Evolutionary conservation across 2,113 vertebrate genomes (phyloP).

Genomic region (Sphaerodactylus townsendi): DNA sequence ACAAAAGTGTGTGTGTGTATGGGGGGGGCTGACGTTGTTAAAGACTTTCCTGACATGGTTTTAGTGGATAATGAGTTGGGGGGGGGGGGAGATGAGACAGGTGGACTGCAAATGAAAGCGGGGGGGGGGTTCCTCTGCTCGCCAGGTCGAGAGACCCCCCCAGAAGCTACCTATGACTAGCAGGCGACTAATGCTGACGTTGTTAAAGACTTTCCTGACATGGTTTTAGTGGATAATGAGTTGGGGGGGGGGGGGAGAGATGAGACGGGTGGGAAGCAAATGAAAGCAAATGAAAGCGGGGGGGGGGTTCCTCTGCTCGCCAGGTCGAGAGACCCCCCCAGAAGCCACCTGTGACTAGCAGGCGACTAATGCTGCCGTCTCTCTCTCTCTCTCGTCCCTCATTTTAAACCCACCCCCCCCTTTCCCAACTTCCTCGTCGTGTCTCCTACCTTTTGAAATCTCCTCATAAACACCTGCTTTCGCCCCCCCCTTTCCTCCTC

Average conservation of each 20-base stretch:
- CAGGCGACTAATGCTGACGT: no score
- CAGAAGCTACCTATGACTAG: no score
- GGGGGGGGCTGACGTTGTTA: not conserved
- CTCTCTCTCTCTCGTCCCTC: conserved; percentile 9
- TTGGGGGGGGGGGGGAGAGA: not conserved
- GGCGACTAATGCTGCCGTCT: conserved; percentile 39
- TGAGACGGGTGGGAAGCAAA: no score
- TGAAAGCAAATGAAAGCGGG: not conserved
- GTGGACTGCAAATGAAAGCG: not conserved
- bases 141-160: no score
- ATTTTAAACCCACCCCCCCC: no score
- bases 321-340: no score
- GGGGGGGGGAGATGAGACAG: not conserved
- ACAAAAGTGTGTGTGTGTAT: no score
- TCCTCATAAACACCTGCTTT: no score
- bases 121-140: conserved; percentile 12
- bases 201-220: not conserved
- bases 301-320: not conserved
- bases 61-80: conserved; percentile 18
- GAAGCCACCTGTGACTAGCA: no score
- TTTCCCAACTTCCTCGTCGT: not conserved
- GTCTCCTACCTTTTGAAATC: no score
- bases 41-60: not conserved
- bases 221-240: not conserved
- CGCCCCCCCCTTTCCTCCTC: no score